Evolutionary conservation across 2,888 invertebrate genomes (phyloP).

Genomic region (Catocala nupta): DNA sequence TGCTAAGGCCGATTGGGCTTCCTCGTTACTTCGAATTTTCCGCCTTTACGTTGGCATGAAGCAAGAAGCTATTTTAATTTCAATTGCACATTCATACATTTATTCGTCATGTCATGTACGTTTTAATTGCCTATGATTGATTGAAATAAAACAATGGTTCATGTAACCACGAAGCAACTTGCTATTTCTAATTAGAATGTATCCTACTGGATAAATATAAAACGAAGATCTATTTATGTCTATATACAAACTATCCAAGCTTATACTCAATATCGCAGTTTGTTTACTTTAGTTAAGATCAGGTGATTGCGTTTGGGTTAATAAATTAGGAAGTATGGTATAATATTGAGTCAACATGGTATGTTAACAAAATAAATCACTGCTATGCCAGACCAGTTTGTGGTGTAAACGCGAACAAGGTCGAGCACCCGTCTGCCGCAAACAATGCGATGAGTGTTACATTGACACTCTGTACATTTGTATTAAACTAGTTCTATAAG

Average conservation of each 20-base stretch:
- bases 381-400: conserved; percentile 49
- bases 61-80: conserved; percentile 43
- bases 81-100: conserved; percentile 19
- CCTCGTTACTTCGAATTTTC: conserved; percentile 58
- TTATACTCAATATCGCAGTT: too few relatives aligned
- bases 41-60: conserved; percentile 48
- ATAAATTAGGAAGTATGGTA: conserved; percentile 47
- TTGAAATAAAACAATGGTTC: conserved; percentile 23
- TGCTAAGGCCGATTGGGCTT: conserved; percentile 53
- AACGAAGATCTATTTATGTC: too few relatives aligned
- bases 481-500: conserved; percentile 32
- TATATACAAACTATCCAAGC: too few relatives aligned
- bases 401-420: conserved; percentile 60
- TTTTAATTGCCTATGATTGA: conserved; percentile 30
- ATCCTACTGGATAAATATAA: neutral
- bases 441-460: conserved; percentile 50
- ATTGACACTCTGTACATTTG: conserved; percentile 32
- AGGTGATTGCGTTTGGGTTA: conserved; percentile 19
- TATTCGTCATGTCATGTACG: conserved; percentile 26
- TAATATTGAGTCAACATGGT: conserved; percentile 29
- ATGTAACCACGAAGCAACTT: neutral
- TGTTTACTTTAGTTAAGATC: neutral
- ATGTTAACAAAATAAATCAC: conserved; percentile 67
- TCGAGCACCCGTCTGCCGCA: conserved; percentile 51
- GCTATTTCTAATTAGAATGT: neutral